Conservation (phyloP, 2,888 invertebrate species). For the Noctua janthina region DNA sequence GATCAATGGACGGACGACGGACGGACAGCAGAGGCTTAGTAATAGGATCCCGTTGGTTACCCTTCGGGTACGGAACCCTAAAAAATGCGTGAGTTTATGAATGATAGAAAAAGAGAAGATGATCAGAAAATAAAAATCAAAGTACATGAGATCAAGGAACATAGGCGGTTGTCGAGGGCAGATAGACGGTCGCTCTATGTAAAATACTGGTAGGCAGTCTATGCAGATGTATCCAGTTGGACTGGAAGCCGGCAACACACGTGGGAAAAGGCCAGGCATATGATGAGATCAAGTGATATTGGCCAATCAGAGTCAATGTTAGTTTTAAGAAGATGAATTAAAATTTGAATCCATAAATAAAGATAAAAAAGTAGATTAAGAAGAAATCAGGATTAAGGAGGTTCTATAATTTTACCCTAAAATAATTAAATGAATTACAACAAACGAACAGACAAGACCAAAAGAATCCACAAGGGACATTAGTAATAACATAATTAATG, state of each 20-base stretch:
- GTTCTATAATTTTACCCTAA: not conserved
- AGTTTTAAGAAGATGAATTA: not conserved
- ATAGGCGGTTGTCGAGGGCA: not conserved
- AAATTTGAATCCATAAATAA: not conserved
- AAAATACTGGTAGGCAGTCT: not conserved
- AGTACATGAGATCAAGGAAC: not conserved
- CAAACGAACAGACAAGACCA: not conserved
- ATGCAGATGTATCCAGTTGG: not conserved
- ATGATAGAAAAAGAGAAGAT: not conserved
- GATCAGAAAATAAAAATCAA: not conserved
- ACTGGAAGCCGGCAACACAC: not conserved
- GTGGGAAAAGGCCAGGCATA: not conserved
- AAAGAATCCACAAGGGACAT: not conserved
- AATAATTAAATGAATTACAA: not conserved
- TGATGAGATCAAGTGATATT: not conserved
- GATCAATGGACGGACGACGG: no score
- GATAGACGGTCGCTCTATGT: not conserved
- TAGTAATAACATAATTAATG: slow-evolving; percentile 10
- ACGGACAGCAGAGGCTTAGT: no score
- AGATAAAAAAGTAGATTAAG: not conserved
- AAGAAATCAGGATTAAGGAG: not conserved
- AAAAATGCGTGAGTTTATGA: not conserved
- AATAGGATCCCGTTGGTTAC: no score
- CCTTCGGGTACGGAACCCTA: no score
- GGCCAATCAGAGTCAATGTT: not conserved